Evolutionary conservation across 2,113 vertebrate genomes (phyloP), one percentile per base, ranked within the genome.

Genomic region (Melanerpes aurifrons): DNA sequence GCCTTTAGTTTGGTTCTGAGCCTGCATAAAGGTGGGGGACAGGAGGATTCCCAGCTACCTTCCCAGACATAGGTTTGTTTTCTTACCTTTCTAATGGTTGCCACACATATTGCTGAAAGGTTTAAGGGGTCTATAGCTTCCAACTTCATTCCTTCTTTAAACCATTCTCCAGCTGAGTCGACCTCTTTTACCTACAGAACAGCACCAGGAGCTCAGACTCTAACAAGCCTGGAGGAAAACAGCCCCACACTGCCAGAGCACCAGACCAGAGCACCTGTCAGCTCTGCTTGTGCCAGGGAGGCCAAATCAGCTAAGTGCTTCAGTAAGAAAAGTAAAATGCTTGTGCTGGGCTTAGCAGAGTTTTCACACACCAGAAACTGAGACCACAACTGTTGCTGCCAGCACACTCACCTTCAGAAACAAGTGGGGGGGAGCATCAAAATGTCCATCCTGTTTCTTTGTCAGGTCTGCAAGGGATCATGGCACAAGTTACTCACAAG

Each of bases 111-210:
- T 96, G 99, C 98, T 54, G 99, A 99, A 96, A 99, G 99, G 97
- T 99, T 99, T 97, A 99, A 98, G 67, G 99, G 99, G 82, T 99
- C 99, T 86, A 99, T 99, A 95, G 99, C 99, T 98, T 99, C 99
- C 92, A 99, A 94, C 96, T 99, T 99, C 99, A 99, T 99, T 89
- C 99, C 99, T 93, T 99, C 99, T 97, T 98, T 99, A 97, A 98
- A 99, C 99, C 99, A 99, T 16, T 99, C 99, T 87, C 98, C 98
- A 96, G 94, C 98, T 97, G 99, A 98, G 76, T 99, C 99, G 95
- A 99, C 98, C 89, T 99, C 99, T 97, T 98, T 99, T 68, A 99
- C 98, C 99, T 99, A 78, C 69, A 96, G 35, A 94, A 96, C 76
- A 87, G 82, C 28, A 97, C 57, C 72, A 97, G 47, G 89, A 72